Base-by-base conservation (phyloP, 1,140 invertebrate genomes). In the Drosophila sechellia region DNA sequence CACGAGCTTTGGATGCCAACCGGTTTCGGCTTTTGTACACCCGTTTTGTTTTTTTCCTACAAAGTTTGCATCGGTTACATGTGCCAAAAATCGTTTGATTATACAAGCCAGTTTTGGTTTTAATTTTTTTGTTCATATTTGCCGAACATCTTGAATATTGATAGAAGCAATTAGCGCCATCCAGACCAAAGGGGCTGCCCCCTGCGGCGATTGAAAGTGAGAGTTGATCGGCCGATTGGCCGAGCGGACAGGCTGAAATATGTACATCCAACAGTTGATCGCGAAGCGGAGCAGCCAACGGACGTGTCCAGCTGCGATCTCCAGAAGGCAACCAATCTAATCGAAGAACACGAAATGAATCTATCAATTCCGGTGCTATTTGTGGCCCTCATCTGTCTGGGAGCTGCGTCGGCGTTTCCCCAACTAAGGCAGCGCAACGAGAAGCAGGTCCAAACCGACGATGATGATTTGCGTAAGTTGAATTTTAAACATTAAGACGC, bases 11-110 rank as follows among this genome's bases (percentile, higher is more conserved):
- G 25, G 55, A 17, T 10, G 25, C 20, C 79, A 87, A 77, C 84
- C 79, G 79, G 83, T 87, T 87, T 89, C 70, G 68, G 76, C 56
- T 68, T 83, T 89, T 79, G 79, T 78, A 69, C 76, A 83, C 79
- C 61, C 69, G 72, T 87, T 81, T 78, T 60, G 79, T 78, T 72
- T 76, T 77, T 70, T 78, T 61, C 43, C 48, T 45, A 42, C 54
- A 74, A 52, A 58, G 57, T 72, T 64, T 61, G 46, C 72, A 31
- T 45, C 59, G 54, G 74, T 87, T 83, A 87, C 84, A 87, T 79
- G 49, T 83, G 84, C 70, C 81, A 85, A 89, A 87, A 79, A 69
- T 77, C 61, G 34, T 40, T 68, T 54, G 53, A 77, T 43, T 55
- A 64, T 68, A 64, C 56, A 57, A 69, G 42, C 10, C 42, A 59